A percentile compares a stretch with the other conserved stretches of the same genome.
Evolutionary conservation across 2,113 vertebrate species (phyloP).

Genomic region (Hystrix cristata): DNA sequence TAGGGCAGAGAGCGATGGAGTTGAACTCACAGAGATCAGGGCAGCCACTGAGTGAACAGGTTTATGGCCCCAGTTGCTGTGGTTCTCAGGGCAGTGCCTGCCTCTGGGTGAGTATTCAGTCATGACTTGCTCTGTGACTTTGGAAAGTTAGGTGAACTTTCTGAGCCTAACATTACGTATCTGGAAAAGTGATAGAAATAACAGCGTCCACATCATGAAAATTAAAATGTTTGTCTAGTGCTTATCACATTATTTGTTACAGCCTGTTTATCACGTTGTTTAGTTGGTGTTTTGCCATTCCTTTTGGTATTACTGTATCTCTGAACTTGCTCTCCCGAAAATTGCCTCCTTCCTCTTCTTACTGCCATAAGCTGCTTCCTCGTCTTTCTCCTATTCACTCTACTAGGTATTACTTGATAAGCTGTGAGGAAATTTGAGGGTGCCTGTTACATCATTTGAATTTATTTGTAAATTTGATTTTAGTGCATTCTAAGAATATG

Average conservation of each 20-base stretch:
- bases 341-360: background rate
- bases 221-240: background rate
- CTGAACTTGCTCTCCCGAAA: background rate
- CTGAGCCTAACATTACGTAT: background rate
- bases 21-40: background rate
- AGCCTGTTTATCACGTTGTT: background rate
- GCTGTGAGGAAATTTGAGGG: background rate
- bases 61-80: background rate
- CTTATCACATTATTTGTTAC: background rate
- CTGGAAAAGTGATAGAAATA: slow-evolving; percentile 1
- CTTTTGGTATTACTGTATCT: background rate
- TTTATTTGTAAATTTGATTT: background rate
- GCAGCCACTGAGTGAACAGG: background rate
- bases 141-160: slow-evolving; percentile 34
- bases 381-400: background rate
- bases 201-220: background rate
- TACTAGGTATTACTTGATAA: background rate
- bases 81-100: background rate
- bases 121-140: slow-evolving; percentile 21
- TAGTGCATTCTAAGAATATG: background rate
- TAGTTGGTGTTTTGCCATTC: background rate
- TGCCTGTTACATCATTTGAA: background rate
- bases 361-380: background rate
- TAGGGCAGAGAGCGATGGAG: background rate
- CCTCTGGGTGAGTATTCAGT: slow-evolving; percentile 11